Evolutionary conservation across 2,888 invertebrate genomes (phyloP).

Genomic region (Opisthograptis luteolata): DNA sequence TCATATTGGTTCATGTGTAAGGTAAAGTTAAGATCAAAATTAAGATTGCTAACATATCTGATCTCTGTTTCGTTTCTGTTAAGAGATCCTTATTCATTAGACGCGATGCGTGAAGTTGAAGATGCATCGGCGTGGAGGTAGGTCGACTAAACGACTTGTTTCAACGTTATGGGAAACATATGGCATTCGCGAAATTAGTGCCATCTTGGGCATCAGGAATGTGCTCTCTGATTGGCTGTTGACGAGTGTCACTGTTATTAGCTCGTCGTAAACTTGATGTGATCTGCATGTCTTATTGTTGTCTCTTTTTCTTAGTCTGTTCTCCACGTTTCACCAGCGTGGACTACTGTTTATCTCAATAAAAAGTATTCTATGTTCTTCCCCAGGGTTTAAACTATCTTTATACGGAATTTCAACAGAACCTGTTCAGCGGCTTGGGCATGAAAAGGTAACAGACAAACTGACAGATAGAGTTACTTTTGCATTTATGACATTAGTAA

Average conservation of each 20-base stretch:
- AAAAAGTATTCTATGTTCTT: too few relatives aligned
- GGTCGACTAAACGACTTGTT: conserved; percentile 23
- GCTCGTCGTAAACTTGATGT: conserved; percentile 2
- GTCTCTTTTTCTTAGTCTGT: too few relatives aligned
- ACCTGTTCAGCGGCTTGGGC: too few relatives aligned
- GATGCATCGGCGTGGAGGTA: conserved; percentile 29
- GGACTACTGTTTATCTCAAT: too few relatives aligned
- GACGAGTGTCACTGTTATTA: not conserved
- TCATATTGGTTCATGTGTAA: not conserved
- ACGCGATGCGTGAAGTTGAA: conserved; percentile 31
- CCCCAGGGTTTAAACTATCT: too few relatives aligned
- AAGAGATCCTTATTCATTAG: conserved; percentile 14
- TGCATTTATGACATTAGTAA: too few relatives aligned
- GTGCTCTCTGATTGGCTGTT: conserved; percentile 1
- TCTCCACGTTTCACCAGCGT: too few relatives aligned
- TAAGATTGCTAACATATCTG: conserved; percentile 2
- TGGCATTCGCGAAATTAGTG: conserved; percentile 9
- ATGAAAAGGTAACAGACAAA: too few relatives aligned
- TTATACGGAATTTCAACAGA: too few relatives aligned
- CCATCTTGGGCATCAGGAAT: not conserved
- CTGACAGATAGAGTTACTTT: too few relatives aligned
- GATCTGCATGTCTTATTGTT: too few relatives aligned
- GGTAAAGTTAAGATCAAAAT: conserved; percentile 5
- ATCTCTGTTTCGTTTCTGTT: not conserved
- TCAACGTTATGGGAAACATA: conserved; percentile 21